A percentile compares a stretch with the other conserved stretches of the same genome.
phyloP scores from a whole-genome alignment of 2,888 invertebrate genomes.

The Lampropteryx suffumata region DNA sequence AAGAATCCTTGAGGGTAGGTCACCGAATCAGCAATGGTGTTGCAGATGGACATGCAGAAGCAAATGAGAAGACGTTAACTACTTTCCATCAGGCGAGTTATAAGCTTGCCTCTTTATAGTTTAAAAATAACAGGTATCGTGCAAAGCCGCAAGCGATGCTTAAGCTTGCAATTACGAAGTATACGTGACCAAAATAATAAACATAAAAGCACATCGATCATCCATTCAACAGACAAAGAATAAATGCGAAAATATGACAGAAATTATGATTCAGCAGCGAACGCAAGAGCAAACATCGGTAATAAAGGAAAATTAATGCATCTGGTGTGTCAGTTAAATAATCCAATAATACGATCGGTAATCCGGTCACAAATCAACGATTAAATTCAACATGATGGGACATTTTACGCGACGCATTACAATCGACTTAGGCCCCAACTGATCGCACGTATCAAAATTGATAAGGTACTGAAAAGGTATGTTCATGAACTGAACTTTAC shows the following conservation, averaged over 20 bases:
- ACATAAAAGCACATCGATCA: constrained; percentile 10
- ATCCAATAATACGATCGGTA: constrained; percentile 48
- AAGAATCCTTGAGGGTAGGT: too few relatives aligned
- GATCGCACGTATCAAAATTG: constrained; percentile 47
- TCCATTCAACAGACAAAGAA: constrained; percentile 8
- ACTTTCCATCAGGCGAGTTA: too few relatives aligned
- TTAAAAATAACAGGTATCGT: too few relatives aligned
- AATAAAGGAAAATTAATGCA: constrained; percentile 39
- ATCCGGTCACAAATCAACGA: constrained; percentile 58
- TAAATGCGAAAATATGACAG: constrained; percentile 21
- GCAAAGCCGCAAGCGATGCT: too few relatives aligned
- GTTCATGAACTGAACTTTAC: constrained; percentile 1
- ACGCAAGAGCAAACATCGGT: constrained; percentile 15
- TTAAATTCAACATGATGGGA: constrained; percentile 61
- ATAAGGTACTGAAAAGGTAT: constrained; percentile 20
- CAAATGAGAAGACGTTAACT: too few relatives aligned
- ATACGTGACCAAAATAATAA: constrained; percentile 3
- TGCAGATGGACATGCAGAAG: too few relatives aligned
- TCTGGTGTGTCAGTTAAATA: constrained; percentile 39
- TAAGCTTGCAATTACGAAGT: too few relatives aligned
- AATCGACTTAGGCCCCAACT: constrained; percentile 41
- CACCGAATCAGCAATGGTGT: too few relatives aligned
- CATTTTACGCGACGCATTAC: constrained; percentile 56
- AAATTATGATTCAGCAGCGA: constrained; percentile 9
- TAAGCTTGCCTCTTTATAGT: too few relatives aligned